Conservation (phyloP, 53 echinoderm and acorn worm species). For the Patiria pectinifera region DNA sequence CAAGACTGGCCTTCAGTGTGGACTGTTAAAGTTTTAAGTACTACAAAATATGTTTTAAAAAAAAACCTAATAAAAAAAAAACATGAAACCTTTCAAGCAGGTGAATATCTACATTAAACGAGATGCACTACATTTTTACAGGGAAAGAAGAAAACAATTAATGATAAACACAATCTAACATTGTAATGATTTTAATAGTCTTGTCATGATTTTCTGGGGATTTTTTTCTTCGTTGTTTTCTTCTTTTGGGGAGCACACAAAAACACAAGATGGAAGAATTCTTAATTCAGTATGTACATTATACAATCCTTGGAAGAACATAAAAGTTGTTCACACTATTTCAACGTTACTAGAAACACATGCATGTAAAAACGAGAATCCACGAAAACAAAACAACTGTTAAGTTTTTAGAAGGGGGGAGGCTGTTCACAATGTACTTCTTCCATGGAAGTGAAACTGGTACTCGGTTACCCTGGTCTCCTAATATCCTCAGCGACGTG, state of each 20-base stretch:
- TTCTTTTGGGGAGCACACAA: too few species aligned
- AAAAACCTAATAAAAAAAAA: too few species aligned
- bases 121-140: neutral
- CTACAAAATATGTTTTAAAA: too few species aligned
- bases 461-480: neutral
- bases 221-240: too few species aligned
- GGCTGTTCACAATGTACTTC: neutral
- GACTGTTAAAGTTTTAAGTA: too few species aligned
- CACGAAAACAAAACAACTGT: neutral
- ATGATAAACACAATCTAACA: neutral
- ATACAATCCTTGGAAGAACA: conserved; percentile 1
- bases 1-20: too few species aligned
- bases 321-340: neutral
- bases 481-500: conserved; percentile 35
- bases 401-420: neutral
- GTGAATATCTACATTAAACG: too few species aligned
- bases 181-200: neutral
- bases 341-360: neutral
- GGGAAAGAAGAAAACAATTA: neutral
- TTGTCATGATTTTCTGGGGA: neutral
- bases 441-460: neutral
- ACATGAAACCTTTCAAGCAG: too few species aligned
- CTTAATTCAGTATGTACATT: conserved; percentile 4
- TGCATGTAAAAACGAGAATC: neutral
- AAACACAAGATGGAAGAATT: neutral